Conservation (phyloP, 2,113 vertebrate genomes). For the Brachyhypopomus gauderio region DNA sequence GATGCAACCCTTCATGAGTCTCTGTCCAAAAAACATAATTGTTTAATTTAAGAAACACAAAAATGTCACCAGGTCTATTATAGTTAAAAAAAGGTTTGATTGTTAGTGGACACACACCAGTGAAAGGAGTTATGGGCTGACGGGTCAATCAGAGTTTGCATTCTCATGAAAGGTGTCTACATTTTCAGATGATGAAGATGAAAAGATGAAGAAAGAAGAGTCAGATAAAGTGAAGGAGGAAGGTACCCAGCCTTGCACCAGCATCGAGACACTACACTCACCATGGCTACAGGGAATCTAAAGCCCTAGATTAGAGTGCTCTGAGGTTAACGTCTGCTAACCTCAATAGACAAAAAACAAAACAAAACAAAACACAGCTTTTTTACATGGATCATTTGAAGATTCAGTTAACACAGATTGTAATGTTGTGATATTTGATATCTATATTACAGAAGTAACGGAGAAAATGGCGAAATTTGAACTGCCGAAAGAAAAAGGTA, state of each 20-base stretch:
- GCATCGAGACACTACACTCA: not conserved
- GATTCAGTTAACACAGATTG: not conserved
- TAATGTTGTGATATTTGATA: not conserved
- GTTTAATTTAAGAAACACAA: too few species aligned
- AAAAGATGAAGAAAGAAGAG: not conserved
- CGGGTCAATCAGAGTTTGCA: too few species aligned
- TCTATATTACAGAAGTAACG: conserved; percentile 7
- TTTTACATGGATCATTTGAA: not conserved
- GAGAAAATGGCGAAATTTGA: conserved; percentile 12
- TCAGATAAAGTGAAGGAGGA: not conserved
- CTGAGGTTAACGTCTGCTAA: too few species aligned
- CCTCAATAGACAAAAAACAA: not conserved
- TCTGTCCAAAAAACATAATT: too few species aligned
- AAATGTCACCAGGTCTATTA: too few species aligned
- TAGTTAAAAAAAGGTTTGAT: too few species aligned
- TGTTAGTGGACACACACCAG: too few species aligned
- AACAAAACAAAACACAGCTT: not conserved
- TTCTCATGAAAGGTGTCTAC: not conserved
- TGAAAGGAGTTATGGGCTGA: too few species aligned
- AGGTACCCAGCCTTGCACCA: conserved; percentile 1
- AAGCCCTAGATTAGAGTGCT: too few species aligned
- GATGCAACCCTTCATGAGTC: too few species aligned
- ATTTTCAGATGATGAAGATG: conserved; percentile 20
- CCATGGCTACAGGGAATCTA: not conserved
- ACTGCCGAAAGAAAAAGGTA: conserved; percentile 29